A percentile compares a stretch with the other conserved stretches of the same genome.
Evolutionary conservation across 2,888 invertebrate genomes (phyloP).

Genomic region (Tetanocera ferruginea): DNA sequence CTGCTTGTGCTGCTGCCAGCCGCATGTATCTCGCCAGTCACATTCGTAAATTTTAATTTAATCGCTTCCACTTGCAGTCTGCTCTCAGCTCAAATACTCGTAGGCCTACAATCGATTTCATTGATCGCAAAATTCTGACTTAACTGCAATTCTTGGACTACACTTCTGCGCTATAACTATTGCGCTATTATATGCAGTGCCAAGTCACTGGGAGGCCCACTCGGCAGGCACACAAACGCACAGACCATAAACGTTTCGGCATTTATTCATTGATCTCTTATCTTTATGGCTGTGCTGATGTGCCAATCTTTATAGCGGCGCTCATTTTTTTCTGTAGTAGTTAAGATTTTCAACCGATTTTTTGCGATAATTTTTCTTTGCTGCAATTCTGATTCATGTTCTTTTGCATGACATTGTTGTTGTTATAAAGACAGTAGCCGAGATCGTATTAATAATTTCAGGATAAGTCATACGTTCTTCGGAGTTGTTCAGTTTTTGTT

Average conservation of each 20-base stretch:
- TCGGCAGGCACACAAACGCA: conserved; percentile 1
- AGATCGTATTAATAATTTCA: no score
- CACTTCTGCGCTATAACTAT: not conserved
- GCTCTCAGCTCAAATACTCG: not conserved
- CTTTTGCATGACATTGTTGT: no score
- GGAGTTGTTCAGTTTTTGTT: no score
- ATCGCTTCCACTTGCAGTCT: conserved; percentile 33
- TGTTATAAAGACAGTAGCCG: no score
- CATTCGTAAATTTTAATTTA: conserved; percentile 48
- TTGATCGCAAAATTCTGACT: conserved; percentile 39
- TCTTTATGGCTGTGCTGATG: conserved; percentile 11
- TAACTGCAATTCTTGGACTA: conserved; percentile 38
- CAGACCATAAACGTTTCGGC: conserved; percentile 27
- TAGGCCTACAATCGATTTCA: conserved; percentile 23
- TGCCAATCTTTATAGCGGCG: not conserved
- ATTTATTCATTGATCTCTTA: conserved; percentile 37
- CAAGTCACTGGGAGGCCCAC: conserved; percentile 23
- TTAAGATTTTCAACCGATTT: no score
- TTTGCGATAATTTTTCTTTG: no score
- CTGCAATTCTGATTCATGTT: no score
- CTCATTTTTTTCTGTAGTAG: no score
- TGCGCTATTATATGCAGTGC: conserved; percentile 12
- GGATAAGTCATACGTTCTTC: no score
- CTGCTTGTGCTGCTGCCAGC: not conserved
- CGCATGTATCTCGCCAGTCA: conserved; percentile 16